Evolutionary conservation across 2,113 vertebrate genomes (phyloP), one percentile per base, ranked within the genome.

Genomic region (Motacilla alba): DNA sequence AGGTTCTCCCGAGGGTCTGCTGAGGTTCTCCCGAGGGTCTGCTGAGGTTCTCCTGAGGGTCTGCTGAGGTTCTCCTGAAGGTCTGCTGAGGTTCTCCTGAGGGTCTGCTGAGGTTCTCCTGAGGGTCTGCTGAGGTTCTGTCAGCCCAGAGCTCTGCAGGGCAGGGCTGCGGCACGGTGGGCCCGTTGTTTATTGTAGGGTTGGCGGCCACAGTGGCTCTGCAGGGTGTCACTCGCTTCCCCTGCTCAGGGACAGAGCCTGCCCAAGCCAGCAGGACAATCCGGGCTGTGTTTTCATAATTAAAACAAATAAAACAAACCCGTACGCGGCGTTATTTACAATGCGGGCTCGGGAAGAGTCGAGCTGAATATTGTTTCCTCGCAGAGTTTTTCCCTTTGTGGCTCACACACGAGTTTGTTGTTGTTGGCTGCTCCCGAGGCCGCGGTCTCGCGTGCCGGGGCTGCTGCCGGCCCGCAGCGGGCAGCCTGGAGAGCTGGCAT

Each of bases 341-440:
- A 6, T 77, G n/a, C 1, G 10, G 5, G 18, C 78, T 78, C 8
- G 76, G 91, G 82, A 94, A 93, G 84, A 91, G 89, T 52, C 3
- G 7, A 60, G 94, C 78, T 14, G 43, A n/a, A 83, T 93, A 96
- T 95, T 74, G 87, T 91, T 97, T 96, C 95, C 94, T 96, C 21
- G 5, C 41, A 0, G 91, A 83, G 89, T 82, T 92, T 94, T 87
- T 83, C 83, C 79, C 87, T 94, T 93, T 95, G 95, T 91, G 24
- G 62, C 93, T 95, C 87, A 28, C 84, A 76, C 68, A 31, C 5
- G 43, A 55, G 82, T 95, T 94, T 97, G 94, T 97, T 96, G 93
- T 93, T 96, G 95, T 97, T 96, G 95, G 90, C 90, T 41, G 89
- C 83, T 82, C 90, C 60, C 2, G 39, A 15, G 44, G 74, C 78